Percentiles rank a stretch among this genome's conserved stretches.
phyloP scores from a whole-genome alignment of 2,888 invertebrate species.

The Nemapogon koenigi region DNA sequence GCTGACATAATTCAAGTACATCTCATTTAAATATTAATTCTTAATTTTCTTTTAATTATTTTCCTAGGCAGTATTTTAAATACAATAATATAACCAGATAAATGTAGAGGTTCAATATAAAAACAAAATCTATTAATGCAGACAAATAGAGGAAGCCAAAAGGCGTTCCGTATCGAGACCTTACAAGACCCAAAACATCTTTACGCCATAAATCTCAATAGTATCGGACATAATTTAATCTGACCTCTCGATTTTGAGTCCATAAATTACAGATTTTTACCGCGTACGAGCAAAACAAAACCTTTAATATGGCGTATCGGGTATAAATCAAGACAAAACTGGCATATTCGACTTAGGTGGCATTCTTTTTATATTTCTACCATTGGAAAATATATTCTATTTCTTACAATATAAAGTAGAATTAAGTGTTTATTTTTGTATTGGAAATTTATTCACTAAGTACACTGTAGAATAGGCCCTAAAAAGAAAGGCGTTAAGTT shows the following conservation, averaged over 20 bases:
- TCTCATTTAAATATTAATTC: no score
- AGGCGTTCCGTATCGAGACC: background rate
- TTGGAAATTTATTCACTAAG: background rate
- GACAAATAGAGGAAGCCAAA: slow-evolving; percentile 39
- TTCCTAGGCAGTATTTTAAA: no score
- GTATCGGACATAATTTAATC: slow-evolving; percentile 59
- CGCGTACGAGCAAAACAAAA: slow-evolving; percentile 51
- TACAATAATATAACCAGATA: no score
- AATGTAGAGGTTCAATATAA: background rate
- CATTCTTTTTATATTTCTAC: slow-evolving; percentile 19
- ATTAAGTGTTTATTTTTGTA: background rate
- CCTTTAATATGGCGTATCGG: slow-evolving; percentile 59
- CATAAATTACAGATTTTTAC: slow-evolving; percentile 63
- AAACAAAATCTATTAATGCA: slow-evolving; percentile 21
- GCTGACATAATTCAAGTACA: no score
- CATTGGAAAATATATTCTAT: slow-evolving; percentile 8
- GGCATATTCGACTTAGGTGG: slow-evolving; percentile 59
- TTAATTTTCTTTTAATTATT: no score
- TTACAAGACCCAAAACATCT: slow-evolving; percentile 23
- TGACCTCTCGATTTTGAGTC: slow-evolving; percentile 56
- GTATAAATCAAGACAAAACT: slow-evolving; percentile 57
- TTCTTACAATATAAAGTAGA: no score
- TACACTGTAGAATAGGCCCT: no score
- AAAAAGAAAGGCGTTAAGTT: no score
- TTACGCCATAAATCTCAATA: slow-evolving; percentile 47